Evolutionary conservation across 2,797 vertebrate species (phyloP).

Genomic region (Remorina albescens): DNA sequence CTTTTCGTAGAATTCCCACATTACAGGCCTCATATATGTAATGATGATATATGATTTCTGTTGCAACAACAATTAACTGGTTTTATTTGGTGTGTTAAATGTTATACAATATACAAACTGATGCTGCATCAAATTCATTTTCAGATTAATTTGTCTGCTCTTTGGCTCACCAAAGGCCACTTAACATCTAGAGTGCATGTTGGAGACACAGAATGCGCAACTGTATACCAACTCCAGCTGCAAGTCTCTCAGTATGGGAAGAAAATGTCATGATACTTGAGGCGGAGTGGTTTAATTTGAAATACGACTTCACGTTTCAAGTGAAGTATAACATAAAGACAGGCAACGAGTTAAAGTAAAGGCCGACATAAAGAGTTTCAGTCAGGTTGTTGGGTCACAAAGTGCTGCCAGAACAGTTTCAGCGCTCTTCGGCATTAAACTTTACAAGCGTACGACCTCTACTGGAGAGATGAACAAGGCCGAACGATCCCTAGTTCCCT

Average conservation of each 20-base stretch:
- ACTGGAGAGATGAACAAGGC: too few species aligned
- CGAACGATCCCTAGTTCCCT: too few species aligned
- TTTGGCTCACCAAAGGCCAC: constrained; percentile 35
- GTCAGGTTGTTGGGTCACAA: too few species aligned
- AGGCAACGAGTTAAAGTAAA: too few species aligned
- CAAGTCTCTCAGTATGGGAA: constrained; percentile 21
- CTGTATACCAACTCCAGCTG: constrained; percentile 14
- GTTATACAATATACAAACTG: constrained; percentile 18
- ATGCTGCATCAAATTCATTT: constrained; percentile 31
- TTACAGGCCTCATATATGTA: background rate
- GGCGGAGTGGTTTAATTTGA: background rate
- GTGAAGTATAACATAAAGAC: background rate
- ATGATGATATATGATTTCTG: constrained; percentile 4
- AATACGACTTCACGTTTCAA: background rate
- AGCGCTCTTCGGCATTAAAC: too few species aligned
- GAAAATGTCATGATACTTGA: constrained; percentile 22
- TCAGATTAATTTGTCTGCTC: constrained; percentile 42
- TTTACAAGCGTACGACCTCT: too few species aligned
- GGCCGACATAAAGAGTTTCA: background rate
- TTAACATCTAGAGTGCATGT: constrained; percentile 42
- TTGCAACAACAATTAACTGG: background rate
- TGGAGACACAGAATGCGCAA: constrained; percentile 32
- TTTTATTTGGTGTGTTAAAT: constrained; percentile 12
- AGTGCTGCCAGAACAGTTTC: too few species aligned
- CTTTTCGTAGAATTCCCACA: background rate